These are phyloP conservation scores for Sprattus sprattus DNA, from an alignment of 2,113 vertebrate genomes.

Conservation along the genomic window DNA sequence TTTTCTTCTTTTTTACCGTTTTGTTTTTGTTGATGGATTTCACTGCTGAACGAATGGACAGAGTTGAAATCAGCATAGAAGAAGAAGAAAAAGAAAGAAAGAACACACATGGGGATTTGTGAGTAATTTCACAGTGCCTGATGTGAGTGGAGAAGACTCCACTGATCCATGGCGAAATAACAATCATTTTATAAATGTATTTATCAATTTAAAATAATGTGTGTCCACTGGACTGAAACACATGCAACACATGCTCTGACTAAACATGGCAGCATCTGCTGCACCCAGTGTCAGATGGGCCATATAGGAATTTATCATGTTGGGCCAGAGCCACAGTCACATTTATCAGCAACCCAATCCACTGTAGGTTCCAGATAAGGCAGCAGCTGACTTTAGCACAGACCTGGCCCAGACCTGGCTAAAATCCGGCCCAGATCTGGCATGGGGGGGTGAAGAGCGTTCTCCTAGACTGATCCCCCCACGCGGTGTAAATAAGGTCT, in stretches of 20 bases:
- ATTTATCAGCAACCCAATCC: constrained; percentile 24
- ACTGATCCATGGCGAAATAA: background rate
- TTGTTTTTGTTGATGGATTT: background rate
- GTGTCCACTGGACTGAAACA: background rate
- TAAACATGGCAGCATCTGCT: background rate
- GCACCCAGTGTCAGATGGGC: constrained; percentile 25
- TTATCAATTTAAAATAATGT: background rate
- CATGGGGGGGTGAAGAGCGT: too few species aligned
- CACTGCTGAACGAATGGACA: background rate
- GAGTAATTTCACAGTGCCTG: background rate
- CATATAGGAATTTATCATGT: constrained; percentile 24
- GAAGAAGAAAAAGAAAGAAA: background rate
- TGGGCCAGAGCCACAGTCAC: constrained; percentile 17
- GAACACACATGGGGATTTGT: background rate
- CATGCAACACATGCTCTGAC: background rate
- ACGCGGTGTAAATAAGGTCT: background rate
- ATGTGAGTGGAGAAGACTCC: background rate
- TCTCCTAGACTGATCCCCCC: too few species aligned
- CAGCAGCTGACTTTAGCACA: background rate
- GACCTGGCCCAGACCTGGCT: background rate
- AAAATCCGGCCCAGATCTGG: background rate
- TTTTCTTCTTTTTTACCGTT: background rate
- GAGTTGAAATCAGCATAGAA: background rate
- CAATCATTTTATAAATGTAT: background rate
- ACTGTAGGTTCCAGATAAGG: background rate